Conservation (phyloP, 2,888 invertebrate species). For the Cremastinae sp. region DNA sequence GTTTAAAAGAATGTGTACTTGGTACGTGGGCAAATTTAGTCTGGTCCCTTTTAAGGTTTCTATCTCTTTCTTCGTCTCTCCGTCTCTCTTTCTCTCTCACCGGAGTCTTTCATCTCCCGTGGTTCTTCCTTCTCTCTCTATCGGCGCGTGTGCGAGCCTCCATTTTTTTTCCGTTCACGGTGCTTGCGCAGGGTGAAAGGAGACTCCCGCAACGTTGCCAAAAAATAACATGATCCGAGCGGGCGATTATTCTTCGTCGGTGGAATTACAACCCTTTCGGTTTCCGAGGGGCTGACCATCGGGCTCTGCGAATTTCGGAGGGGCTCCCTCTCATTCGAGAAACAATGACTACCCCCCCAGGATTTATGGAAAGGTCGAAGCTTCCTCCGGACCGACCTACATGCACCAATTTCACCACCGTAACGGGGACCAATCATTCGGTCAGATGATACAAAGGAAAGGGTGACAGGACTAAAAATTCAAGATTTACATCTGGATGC, state of each 20-base stretch:
- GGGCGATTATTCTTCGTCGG: conserved; percentile 39
- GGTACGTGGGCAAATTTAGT: too few relatives aligned
- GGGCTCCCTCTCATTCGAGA: conserved; percentile 27
- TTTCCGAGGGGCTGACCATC: conserved; percentile 63
- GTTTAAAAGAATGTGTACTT: too few relatives aligned
- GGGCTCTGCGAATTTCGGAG: conserved; percentile 33
- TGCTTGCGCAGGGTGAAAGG: not conserved
- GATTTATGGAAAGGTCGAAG: conserved; percentile 62
- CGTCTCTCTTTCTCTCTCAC: conserved; percentile 15
- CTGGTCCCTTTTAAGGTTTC: conserved; percentile 59
- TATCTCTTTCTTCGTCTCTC: conserved; percentile 35
- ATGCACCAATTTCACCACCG: conserved; percentile 46
- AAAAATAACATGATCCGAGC: conserved; percentile 28
- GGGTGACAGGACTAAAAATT: not conserved
- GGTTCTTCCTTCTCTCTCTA: too few relatives aligned
- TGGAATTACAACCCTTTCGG: conserved; percentile 66
- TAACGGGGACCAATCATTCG: not conserved
- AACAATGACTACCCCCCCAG: conserved; percentile 61
- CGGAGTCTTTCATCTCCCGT: conserved; percentile 10
- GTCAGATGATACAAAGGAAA: conserved; percentile 10
- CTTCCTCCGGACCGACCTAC: conserved; percentile 56
- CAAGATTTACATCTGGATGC: too few relatives aligned
- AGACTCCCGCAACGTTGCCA: conserved; percentile 34
- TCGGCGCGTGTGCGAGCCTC: too few relatives aligned
- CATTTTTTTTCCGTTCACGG: not conserved